These are phyloP conservation scores for Amphiura filiformis DNA, from an alignment of 35 echinoderm and acorn worm species.

Conservation along the genomic window DNA sequence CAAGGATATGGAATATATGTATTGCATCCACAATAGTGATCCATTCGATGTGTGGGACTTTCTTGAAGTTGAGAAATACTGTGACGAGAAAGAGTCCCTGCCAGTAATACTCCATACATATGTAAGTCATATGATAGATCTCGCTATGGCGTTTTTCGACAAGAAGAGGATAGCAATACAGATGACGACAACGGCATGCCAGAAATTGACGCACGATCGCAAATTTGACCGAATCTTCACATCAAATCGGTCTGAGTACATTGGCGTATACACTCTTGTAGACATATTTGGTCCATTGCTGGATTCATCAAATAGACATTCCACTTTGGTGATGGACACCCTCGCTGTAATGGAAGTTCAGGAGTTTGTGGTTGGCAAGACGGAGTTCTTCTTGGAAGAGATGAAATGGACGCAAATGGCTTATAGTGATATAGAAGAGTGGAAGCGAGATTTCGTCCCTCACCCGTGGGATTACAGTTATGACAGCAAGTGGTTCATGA, in stretches of 20 bases:
- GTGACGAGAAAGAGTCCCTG: not conserved
- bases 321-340: conserved; percentile 32
- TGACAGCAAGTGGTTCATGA: conserved; percentile 36
- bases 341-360: not conserved
- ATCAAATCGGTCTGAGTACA: conserved; percentile 41
- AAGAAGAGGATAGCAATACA: conserved; percentile 16
- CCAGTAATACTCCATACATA: conserved; percentile 33
- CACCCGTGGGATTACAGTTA: conserved; percentile 38
- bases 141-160: conserved; percentile 12
- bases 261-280: not conserved
- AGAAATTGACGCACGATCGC: not conserved
- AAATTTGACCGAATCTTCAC: conserved; percentile 48
- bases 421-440: not conserved
- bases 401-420: not conserved
- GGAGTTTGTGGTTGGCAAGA: not conserved
- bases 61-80: conserved; percentile 21
- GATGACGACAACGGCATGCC: conserved; percentile 9
- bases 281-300: conserved; percentile 29
- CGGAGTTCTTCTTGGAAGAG: not conserved
- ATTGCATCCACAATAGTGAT: conserved; percentile 6
- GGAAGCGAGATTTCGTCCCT: not conserved
- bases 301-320: conserved; percentile 28
- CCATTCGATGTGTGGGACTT: conserved; percentile 58
- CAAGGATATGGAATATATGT: conserved; percentile 4
- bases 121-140: not conserved